Evolutionary conservation across 2,113 vertebrate species (phyloP).

Genomic region (Rhizomys pruinosus): DNA sequence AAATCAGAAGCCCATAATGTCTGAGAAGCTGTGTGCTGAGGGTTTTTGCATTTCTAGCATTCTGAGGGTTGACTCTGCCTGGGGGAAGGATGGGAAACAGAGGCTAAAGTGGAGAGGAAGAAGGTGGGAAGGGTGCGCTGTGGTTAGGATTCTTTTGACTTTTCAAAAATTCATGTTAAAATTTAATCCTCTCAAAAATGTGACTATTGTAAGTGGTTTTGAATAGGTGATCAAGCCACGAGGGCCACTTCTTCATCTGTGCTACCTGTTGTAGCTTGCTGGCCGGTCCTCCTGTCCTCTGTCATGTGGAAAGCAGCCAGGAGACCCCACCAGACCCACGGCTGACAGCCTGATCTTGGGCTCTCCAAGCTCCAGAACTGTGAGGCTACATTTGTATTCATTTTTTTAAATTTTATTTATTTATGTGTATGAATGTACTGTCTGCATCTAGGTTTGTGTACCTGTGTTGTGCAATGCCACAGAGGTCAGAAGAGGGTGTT

Average conservation of each 20-base stretch:
- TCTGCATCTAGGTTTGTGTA: too few species aligned
- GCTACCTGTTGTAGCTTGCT: too few species aligned
- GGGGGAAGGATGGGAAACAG: accelerated
- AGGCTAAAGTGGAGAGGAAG: neutral
- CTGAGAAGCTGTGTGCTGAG: neutral
- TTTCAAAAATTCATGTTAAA: neutral
- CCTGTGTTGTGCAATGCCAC: too few species aligned
- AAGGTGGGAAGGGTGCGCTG: neutral
- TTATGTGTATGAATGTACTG: too few species aligned
- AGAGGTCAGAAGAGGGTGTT: too few species aligned
- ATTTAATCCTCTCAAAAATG: neutral
- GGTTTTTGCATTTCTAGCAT: accelerated
- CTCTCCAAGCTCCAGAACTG: neutral
- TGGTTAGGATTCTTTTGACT: neutral
- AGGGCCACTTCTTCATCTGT: too few species aligned
- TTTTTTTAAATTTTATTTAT: too few species aligned
- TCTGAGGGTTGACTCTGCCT: neutral
- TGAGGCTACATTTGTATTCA: neutral
- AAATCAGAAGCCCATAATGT: accelerated
- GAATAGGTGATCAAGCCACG: too few species aligned
- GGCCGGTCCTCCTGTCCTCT: neutral
- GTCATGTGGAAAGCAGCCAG: too few species aligned
- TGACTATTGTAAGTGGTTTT: neutral
- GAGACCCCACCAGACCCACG: too few species aligned
- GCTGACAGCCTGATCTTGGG: too few species aligned